Base-by-base conservation (phyloP, 2,888 invertebrate genomes). In the Meiosimyza platycephala region DNA sequence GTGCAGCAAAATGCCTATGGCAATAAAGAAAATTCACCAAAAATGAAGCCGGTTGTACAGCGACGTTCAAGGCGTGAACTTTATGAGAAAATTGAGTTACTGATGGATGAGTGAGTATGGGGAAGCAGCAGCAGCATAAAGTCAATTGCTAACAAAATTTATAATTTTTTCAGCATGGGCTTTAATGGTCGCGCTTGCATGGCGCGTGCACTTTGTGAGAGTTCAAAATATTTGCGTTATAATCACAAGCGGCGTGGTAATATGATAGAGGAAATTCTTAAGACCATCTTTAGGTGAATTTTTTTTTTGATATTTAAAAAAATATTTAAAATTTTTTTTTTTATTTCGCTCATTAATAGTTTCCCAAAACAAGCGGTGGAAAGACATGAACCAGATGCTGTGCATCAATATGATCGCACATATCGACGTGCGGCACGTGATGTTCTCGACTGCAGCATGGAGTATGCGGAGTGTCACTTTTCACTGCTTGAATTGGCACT, bases 171-270 rank as follows among this genome's bases (percentile, higher is more conserved):
- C 86, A 94, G 94, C 75, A 93, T 94, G 91, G 94, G 94, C 0
- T 93, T 92, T 80, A 90, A 91, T 79, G 94, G 94, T 0, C 88
- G 92, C 65, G 89, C 90, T 9, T 94, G 94, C 81, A 89, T 94
- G 55, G 87, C 92, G 59, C 90, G 92, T 71, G 91, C 93, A 0
- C 86, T 94, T 0, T 94, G 94, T 84, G 94, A 94, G 82, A 91
- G 93, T 3, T 90, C 91, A 0, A 91, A 91, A 76, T 88, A 90
- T 15, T 87, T 93, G 51, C 74, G 76, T 12, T 68, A 71, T 1
- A 51, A 74, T 1, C 6, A 2, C 9, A 88, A 90, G 13, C 89
- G 90, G 0, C 89, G 89, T 73, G 90, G 88, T 15, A 92, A 91
- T 71, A 90, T 93, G 87, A 84, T 93, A 2, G 91, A 93, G 77